Evolutionary conservation across 2,888 invertebrate genomes (phyloP).

Genomic region (Drosophila aldrichi): DNA sequence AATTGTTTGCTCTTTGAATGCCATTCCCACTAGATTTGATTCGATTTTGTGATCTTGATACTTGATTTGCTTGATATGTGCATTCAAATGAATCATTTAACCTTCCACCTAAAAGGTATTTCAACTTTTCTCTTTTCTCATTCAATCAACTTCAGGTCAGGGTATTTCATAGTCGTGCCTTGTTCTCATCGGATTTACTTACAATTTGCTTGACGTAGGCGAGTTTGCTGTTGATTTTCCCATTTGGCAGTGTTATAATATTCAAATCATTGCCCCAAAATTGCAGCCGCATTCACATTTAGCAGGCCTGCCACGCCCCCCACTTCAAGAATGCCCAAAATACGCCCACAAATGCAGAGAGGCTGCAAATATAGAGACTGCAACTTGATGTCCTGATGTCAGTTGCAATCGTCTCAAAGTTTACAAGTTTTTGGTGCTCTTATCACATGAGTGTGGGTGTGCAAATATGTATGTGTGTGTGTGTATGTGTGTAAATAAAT

Average conservation of each 20-base stretch:
- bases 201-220: slow-evolving; percentile 4
- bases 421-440: slow-evolving; percentile 23
- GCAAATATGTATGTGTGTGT: neutral
- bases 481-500: slow-evolving; percentile 39
- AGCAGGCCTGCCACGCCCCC: slow-evolving; percentile 1
- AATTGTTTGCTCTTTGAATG: neutral
- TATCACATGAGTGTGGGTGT: slow-evolving; percentile 7
- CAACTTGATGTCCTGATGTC: slow-evolving; percentile 39
- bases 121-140: too few relatives aligned
- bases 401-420: slow-evolving; percentile 42
- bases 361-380: slow-evolving; percentile 39
- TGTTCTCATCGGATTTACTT: neutral
- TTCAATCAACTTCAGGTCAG: neutral
- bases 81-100: too few relatives aligned
- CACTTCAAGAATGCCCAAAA: neutral
- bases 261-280: slow-evolving; percentile 45
- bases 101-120: too few relatives aligned
- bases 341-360: slow-evolving; percentile 39
- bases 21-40: too few relatives aligned
- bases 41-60: too few relatives aligned
- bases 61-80: too few relatives aligned
- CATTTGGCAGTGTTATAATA: slow-evolving; percentile 32
- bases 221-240: slow-evolving; percentile 37
- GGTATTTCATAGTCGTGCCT: slow-evolving; percentile 1
- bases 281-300: slow-evolving; percentile 20